Base-by-base conservation (phyloP, 2,888 invertebrate genomes). In the Patella pellucida region DNA sequence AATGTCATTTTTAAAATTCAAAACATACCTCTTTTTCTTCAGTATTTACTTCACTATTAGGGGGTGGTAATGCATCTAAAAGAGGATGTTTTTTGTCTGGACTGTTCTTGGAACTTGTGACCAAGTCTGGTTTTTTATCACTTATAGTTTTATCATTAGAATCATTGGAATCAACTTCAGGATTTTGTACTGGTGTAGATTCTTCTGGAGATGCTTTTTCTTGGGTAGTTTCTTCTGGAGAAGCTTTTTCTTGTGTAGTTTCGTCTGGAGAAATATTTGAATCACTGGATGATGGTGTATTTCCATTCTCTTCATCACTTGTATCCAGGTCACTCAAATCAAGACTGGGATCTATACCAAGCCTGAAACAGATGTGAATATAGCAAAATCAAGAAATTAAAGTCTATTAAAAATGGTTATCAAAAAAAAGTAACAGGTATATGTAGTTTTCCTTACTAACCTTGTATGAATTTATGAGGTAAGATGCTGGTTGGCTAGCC, bases 301-400 rank as follows among this genome's bases (percentile, higher is more conserved):
- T 62, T 1, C 3, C 62, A 11, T 62, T 23, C 7, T 62, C 62
- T 19, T 62, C 62, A 62, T 62, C 62, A 62, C 62, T 62, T 3
- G 62, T 62, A 62, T 62, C 62, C 62, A 62, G 62, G 62, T 62
- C 62, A 62, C 62, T 62, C 1, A 62, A 62, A 62, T 62, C 62
- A 23, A 62, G 15, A 80, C 85, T 86, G 52, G 84, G 76, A 72
- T 85, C 85, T 51, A 86, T 75, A 69, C 86, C 86, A 69, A 86
- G 74, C 84, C 87, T 86, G 74, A 19, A 78, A 51, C 23, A 23
- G 19, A 62, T 19, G 23, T 41, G 41, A 41, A 41, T 1, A 41
- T 41, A 41, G 41, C 41, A 41, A 41, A 31, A 41, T 41, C 0
- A 41, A 41, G 41, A 41, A 41, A 41, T 41, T 1, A 41, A 41